Evolutionary conservation across 2,113 vertebrate genomes (phyloP).

Genomic region (Rhabdomys dilectus): DNA sequence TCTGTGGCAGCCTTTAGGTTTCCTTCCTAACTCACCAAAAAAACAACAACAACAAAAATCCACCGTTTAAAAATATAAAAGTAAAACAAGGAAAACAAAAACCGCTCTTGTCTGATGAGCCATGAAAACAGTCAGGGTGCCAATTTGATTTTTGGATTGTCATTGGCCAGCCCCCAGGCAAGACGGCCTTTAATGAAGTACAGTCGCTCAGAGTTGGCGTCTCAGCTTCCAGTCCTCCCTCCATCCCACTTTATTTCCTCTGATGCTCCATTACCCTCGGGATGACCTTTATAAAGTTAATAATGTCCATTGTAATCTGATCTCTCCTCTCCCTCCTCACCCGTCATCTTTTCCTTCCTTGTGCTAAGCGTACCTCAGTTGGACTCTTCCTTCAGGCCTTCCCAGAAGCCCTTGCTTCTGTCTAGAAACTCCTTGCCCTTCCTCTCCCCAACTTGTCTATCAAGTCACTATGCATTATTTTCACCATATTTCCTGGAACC

Average conservation of each 20-base stretch:
- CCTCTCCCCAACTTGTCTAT: neutral
- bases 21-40: neutral
- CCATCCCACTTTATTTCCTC: neutral
- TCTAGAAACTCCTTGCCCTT: neutral
- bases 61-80: neutral
- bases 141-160: neutral
- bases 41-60: neutral
- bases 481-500: neutral
- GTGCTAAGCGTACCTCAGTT: neutral
- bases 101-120: neutral
- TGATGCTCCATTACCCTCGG: neutral
- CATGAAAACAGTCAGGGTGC: neutral
- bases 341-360: neutral
- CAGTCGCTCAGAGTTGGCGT: slow-evolving; percentile 3
- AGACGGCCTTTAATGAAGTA: slow-evolving; percentile 26
- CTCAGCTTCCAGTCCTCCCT: neutral
- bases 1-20: neutral
- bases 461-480: neutral
- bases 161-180: neutral
- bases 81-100: neutral
- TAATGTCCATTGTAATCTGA: neutral
- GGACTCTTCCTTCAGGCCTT: neutral
- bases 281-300: neutral
- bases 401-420: neutral
- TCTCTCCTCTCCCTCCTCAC: neutral